Conservation (phyloP, 2,113 vertebrate genomes). For the Lethenteron camtschaticum region DNA sequence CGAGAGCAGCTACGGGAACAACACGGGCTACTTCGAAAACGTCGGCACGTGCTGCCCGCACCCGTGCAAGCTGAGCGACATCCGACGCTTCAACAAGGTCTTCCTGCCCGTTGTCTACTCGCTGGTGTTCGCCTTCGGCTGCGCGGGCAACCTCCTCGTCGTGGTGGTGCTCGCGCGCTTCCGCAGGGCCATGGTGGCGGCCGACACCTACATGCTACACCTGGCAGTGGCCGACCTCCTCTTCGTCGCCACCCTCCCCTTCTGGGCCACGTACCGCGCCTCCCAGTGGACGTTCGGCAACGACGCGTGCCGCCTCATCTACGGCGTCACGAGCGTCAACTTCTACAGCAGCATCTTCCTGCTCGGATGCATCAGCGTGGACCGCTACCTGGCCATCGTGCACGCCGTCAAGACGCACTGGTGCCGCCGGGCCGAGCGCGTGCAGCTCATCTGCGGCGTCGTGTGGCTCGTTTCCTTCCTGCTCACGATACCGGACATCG, state of each 20-base stretch:
- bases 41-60: neutral
- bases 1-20: neutral
- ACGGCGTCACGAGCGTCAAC: conserved; percentile 51
- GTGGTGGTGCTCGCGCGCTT: conserved; percentile 50
- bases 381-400: conserved; percentile 66
- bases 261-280: conserved; percentile 32
- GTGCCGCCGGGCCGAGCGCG: neutral
- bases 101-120: conserved; percentile 31
- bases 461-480: neutral
- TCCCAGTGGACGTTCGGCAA: conserved; percentile 31
- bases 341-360: conserved; percentile 67
- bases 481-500: neutral
- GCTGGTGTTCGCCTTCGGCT: conserved; percentile 36
- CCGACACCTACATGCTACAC: conserved; percentile 59
- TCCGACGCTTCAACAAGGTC: conserved; percentile 21
- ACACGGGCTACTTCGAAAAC: neutral
- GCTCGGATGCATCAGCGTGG: conserved; percentile 49
- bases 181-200: conserved; percentile 53
- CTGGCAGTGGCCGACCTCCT: conserved; percentile 62
- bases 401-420: conserved; percentile 39
- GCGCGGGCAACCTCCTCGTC: conserved; percentile 55
- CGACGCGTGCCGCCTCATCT: conserved; percentile 40
- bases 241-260: conserved; percentile 45
- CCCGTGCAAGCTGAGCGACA: conserved; percentile 12
- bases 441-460: neutral